Percentiles rank a stretch among this genome's conserved stretches.
Evolutionary conservation across 53 echinoderm and acorn worm species (phyloP).

Genomic region (Hippasteria phrygiana): DNA sequence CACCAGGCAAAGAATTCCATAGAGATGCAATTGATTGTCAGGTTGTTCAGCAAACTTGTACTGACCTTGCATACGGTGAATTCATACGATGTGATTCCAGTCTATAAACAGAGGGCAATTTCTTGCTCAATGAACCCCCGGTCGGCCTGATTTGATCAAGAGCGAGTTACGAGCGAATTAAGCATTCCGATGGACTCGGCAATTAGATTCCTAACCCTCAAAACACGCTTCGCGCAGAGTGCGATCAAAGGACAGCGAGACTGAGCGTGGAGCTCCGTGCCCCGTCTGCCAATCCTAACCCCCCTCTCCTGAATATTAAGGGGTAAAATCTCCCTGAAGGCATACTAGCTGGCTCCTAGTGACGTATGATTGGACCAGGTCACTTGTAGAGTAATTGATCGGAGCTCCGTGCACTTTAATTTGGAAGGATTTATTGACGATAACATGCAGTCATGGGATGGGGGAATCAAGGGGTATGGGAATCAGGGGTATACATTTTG

Average conservation of each 20-base stretch:
- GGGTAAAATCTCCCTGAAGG: slow-evolving; percentile 15
- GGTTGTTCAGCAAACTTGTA: not conserved
- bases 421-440: not conserved
- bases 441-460: too few species aligned
- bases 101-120: not conserved
- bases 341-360: slow-evolving; percentile 41
- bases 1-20: too few species aligned
- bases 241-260: not conserved
- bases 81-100: not conserved
- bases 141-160: slow-evolving; percentile 7
- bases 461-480: too few species aligned
- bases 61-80: not conserved
- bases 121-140: not conserved
- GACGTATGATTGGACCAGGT: slow-evolving; percentile 28
- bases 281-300: not conserved
- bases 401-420: not conserved
- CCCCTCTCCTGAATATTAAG: not conserved
- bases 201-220: slow-evolving; percentile 39
- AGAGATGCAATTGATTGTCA: not conserved
- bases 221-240: slow-evolving; percentile 16
- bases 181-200: slow-evolving; percentile 10
- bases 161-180: slow-evolving; percentile 31
- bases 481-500: too few species aligned
- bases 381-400: slow-evolving; percentile 54
- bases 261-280: not conserved